phyloP scores from a whole-genome alignment of 35 echinoderm and acorn worm genomes.

The Nesometra sesokonis region DNA sequence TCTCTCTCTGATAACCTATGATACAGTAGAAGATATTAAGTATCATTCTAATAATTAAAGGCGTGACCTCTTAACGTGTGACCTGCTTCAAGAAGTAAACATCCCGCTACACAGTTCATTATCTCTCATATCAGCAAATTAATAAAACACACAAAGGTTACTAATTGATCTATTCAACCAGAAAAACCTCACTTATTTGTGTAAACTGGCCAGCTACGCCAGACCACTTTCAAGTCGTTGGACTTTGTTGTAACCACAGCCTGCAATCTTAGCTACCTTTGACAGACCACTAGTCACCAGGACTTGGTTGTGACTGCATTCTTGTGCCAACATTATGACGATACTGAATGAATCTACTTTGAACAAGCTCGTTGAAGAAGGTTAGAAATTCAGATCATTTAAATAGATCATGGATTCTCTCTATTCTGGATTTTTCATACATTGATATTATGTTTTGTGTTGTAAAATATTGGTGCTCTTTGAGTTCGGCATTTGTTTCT shows the following conservation, averaged over 20 bases:
- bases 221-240: too few species aligned
- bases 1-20: not conserved
- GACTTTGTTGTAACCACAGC: not conserved
- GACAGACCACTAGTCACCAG: too few species aligned
- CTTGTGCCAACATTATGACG: not conserved
- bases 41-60: not conserved
- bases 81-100: not conserved
- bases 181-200: not conserved
- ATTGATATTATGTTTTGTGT: too few species aligned
- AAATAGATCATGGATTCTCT: too few species aligned
- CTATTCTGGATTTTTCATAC: too few species aligned
- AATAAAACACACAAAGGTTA: not conserved
- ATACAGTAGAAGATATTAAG: not conserved
- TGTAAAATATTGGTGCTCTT: too few species aligned
- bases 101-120: not conserved
- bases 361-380: not conserved
- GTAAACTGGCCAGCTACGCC: not conserved
- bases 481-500: too few species aligned
- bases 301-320: too few species aligned
- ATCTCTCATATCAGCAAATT: not conserved
- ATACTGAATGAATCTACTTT: not conserved
- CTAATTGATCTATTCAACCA: not conserved
- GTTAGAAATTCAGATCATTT: not conserved
- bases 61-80: not conserved
- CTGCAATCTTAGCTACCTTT: too few species aligned